phyloP scores from a whole-genome alignment of 2,797 vertebrate genomes.

The Siniperca undulata region DNA sequence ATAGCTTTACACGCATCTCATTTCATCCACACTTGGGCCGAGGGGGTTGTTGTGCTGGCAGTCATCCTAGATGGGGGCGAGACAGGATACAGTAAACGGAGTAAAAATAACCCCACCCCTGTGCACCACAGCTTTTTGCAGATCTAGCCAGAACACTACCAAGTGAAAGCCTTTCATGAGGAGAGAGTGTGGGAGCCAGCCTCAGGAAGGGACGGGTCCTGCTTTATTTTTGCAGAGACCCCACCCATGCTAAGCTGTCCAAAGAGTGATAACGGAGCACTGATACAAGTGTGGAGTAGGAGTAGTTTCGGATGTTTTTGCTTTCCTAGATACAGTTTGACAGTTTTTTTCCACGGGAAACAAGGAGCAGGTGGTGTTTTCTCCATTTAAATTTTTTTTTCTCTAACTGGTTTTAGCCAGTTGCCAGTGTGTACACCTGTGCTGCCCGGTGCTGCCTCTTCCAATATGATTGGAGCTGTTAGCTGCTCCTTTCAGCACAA shows the following conservation, averaged over 20 bases:
- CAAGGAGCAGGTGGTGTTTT: constrained; percentile 8
- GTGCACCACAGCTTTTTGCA: constrained; percentile 62
- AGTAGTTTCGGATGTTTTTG: constrained; percentile 18
- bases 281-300: constrained; percentile 33
- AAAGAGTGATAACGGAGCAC: constrained; percentile 65
- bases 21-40: constrained; percentile 75
- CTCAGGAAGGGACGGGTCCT: constrained; percentile 62
- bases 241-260: constrained; percentile 55
- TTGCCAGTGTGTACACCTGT: background rate
- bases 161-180: constrained; percentile 62
- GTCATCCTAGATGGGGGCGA: constrained; percentile 62
- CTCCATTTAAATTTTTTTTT: background rate
- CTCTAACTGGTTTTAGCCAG: constrained; percentile 6
- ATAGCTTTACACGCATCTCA: constrained; percentile 67
- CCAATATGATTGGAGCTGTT: background rate
- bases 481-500: background rate
- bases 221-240: constrained; percentile 67
- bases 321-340: constrained; percentile 22
- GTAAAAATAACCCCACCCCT: constrained; percentile 85
- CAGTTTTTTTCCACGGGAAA: constrained; percentile 9
- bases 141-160: constrained; percentile 47
- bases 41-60: constrained; percentile 65
- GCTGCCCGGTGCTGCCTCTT: background rate
- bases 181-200: constrained; percentile 46
- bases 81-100: constrained; percentile 83